A percentile compares a stretch with the other conserved stretches of the same genome.
Conservation (phyloP, 1,140 invertebrate genomes). For the Coenobita brevimanus region DNA sequence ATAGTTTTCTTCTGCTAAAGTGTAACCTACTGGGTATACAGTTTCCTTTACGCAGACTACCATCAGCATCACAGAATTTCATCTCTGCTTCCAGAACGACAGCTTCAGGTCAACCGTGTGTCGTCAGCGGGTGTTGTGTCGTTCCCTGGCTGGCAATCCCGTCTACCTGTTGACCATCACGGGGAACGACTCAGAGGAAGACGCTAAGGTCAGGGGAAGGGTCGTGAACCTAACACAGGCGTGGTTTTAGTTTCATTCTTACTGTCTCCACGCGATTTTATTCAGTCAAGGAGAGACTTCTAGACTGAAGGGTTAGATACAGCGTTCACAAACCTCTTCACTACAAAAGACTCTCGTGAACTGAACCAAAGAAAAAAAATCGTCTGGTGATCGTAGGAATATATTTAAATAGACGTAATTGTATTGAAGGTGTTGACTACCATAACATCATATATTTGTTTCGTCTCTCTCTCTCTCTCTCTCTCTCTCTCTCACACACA, state of each 20-base stretch:
- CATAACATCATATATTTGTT: not conserved
- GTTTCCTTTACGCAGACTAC: no score
- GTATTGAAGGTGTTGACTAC: not conserved
- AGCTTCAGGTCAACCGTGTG: slow-evolving; percentile 86
- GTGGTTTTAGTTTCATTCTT: no score
- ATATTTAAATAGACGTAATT: not conserved
- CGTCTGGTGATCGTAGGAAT: not conserved
- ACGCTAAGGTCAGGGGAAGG: slow-evolving; percentile 53
- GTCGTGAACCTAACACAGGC: no score
- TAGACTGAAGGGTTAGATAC: no score
- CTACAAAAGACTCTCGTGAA: no score
- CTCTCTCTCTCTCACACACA: not conserved
- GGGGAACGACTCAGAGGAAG: slow-evolving; percentile 71
- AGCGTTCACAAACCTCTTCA: no score
- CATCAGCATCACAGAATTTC: not conserved
- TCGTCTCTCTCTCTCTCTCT: not conserved
- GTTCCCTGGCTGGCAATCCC: slow-evolving; percentile 91
- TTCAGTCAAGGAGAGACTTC: no score
- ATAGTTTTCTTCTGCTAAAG: no score
- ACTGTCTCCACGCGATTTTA: no score
- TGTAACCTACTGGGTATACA: no score
- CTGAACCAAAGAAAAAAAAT: no score
- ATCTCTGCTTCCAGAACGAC: slow-evolving; percentile 78
- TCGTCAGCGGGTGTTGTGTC: slow-evolving; percentile 85
- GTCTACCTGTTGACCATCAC: slow-evolving; percentile 94